These are phyloP conservation scores for Palythoa caribaeorum DNA, from an alignment of 92 coral and sea anemone genomes.

Conservation along the genomic window DNA sequence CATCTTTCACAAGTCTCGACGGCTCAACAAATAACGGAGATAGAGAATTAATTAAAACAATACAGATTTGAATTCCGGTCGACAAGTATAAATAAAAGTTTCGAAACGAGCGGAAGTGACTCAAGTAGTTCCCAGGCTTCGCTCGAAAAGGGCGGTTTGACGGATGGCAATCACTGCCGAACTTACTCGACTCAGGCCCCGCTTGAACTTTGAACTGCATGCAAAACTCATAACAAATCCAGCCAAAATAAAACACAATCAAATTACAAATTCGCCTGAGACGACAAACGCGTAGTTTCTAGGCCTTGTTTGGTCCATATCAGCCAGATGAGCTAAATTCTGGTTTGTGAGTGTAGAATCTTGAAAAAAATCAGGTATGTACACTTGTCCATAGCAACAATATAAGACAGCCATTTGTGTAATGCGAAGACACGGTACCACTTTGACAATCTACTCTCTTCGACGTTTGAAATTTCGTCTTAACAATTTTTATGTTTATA, in stretches of 20 bases:
- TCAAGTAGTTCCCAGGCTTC: no score
- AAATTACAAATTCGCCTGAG: neutral
- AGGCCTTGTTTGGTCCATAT: neutral
- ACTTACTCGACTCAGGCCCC: slow-evolving; percentile 7
- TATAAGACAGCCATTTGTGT: neutral
- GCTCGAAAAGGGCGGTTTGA: no score
- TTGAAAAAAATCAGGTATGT: neutral
- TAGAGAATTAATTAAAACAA: no score
- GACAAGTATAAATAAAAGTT: no score
- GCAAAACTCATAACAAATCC: slow-evolving; percentile 7
- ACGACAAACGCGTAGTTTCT: no score
- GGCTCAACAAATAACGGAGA: no score
- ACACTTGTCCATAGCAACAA: neutral
- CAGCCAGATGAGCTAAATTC: neutral
- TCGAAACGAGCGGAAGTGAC: no score
- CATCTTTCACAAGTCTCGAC: no score
- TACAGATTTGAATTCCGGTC: no score
- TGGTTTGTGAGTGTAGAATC: neutral
- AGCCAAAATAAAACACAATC: neutral
- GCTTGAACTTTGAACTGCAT: neutral
- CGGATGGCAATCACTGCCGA: neutral
- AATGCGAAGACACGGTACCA: neutral
- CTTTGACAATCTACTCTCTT: neutral
- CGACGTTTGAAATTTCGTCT: neutral
- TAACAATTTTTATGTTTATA: no score